Percentiles rank a stretch among this genome's conserved stretches.
Conservation (phyloP, 2,797 vertebrate genomes). For the Microctenopoma lineatum region DNA sequence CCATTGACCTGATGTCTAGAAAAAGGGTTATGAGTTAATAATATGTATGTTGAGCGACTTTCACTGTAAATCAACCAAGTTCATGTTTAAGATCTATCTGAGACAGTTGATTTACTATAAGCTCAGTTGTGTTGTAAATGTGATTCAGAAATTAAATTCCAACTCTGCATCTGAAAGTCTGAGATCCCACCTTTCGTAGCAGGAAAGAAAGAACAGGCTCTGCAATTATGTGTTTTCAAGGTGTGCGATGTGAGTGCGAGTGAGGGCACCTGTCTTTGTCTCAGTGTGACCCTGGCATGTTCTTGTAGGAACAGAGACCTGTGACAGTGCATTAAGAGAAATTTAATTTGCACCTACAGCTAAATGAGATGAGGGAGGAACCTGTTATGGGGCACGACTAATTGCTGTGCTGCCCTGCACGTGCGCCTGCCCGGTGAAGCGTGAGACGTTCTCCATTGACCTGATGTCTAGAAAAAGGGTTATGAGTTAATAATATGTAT, state of each 20-base stretch:
- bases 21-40: background rate
- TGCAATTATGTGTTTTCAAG: constrained; percentile 25
- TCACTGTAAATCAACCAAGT: background rate
- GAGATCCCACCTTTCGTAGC: constrained; percentile 18
- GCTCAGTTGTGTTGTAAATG: constrained; percentile 1
- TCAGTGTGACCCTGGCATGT: constrained; percentile 61
- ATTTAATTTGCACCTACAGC: constrained; percentile 79
- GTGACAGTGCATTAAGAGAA: constrained; percentile 70
- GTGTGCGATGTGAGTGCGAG: constrained; percentile 25
- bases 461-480: no score
- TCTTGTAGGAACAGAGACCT: constrained; percentile 60
- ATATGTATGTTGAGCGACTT: background rate
- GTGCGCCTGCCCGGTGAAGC: no score
- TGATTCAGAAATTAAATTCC: background rate
- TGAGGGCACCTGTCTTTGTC: constrained; percentile 42
- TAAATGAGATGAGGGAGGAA: constrained; percentile 61
- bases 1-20: no score
- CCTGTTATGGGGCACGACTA: constrained; percentile 69
- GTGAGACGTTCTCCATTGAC: no score
- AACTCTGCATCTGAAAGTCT: constrained; percentile 21
- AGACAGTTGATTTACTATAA: background rate
- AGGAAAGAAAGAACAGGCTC: constrained; percentile 15
- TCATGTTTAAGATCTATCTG: background rate
- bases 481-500: background rate
- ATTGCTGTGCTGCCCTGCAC: no score